These are phyloP conservation scores for Trochalopteron elliotii DNA, from an alignment of 2,113 vertebrate genomes.

Conservation along the genomic window DNA sequence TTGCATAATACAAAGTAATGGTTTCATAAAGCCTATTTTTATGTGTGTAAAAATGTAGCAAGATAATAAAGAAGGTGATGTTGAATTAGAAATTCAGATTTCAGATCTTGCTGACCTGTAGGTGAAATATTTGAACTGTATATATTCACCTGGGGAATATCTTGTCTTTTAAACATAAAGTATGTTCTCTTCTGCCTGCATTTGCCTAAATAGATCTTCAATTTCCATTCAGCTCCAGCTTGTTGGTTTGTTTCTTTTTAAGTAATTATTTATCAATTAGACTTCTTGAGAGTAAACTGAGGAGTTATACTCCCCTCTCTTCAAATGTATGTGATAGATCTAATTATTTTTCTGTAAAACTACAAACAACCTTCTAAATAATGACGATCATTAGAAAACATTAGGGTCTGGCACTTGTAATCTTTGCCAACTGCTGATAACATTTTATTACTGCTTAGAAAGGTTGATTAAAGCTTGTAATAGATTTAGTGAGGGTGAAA, in stretches of 20 bases:
- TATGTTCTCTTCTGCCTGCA: neutral
- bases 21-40: neutral
- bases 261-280: conserved; percentile 63
- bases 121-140: neutral
- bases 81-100: neutral
- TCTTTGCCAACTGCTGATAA: conserved; percentile 28
- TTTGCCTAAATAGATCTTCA: neutral
- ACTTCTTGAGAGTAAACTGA: conserved; percentile 34
- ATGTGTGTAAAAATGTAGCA: neutral
- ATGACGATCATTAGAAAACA: conserved; percentile 40
- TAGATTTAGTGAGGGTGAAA: conserved; percentile 15
- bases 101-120: neutral
- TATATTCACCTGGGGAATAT: neutral
- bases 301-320: neutral
- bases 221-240: neutral
- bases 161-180: neutral
- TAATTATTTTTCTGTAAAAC: conserved; percentile 44
- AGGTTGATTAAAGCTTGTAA: conserved; percentile 5
- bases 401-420: conserved; percentile 25
- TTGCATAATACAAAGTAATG: neutral
- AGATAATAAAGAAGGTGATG: neutral
- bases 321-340: conserved; percentile 1
- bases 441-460: conserved; percentile 41
- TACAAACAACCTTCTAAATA: conserved; percentile 38
- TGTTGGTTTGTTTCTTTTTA: neutral